These are phyloP conservation scores for Epizoanthus fatuus DNA, from an alignment of 92 coral and sea anemone species.

Conservation along the genomic window DNA sequence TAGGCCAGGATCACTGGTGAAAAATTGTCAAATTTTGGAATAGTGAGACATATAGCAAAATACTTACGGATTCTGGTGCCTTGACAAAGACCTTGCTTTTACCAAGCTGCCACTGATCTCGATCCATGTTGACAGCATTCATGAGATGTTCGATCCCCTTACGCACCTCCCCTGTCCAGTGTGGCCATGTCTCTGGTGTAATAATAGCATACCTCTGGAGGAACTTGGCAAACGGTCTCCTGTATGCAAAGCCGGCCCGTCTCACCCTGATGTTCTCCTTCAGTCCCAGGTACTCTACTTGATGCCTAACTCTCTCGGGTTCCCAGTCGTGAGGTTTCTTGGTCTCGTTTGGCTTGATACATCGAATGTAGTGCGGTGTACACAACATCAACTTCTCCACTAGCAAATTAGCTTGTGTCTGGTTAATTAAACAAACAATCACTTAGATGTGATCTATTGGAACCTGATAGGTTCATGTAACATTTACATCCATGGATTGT, in stretches of 20 bases:
- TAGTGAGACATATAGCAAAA: neutral
- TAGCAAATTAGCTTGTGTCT: slow-evolving; percentile 94
- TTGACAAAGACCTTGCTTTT: slow-evolving; percentile 94
- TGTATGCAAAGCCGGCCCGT: slow-evolving; percentile 98
- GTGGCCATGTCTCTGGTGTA: slow-evolving; percentile 96
- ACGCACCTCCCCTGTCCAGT: slow-evolving; percentile 91
- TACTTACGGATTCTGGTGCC: slow-evolving; percentile 97
- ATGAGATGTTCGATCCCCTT: slow-evolving; percentile 93
- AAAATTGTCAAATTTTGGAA: neutral
- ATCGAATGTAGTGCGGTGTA: slow-evolving; percentile 99
- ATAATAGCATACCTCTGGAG: slow-evolving; percentile 96
- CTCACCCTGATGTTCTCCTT: slow-evolving; percentile 98
- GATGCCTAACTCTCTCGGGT: slow-evolving; percentile 92
- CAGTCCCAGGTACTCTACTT: slow-evolving; percentile 96
- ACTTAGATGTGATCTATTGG: no score
- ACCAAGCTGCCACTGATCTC: slow-evolving; percentile 99
- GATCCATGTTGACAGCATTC: slow-evolving; percentile 97
- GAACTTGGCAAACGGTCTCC: slow-evolving; percentile 94
- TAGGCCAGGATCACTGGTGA: neutral
- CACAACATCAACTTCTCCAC: slow-evolving; percentile 95
- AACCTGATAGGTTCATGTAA: no score
- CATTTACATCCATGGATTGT: neutral
- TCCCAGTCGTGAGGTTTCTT: slow-evolving; percentile 99
- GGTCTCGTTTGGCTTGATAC: slow-evolving; percentile 98
- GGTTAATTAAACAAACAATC: neutral